Percentiles rank a stretch among this genome's conserved stretches.
Evolutionary conservation across 2,113 vertebrate genomes (phyloP).

Genomic region (Oncorhynchus mykiss): DNA sequence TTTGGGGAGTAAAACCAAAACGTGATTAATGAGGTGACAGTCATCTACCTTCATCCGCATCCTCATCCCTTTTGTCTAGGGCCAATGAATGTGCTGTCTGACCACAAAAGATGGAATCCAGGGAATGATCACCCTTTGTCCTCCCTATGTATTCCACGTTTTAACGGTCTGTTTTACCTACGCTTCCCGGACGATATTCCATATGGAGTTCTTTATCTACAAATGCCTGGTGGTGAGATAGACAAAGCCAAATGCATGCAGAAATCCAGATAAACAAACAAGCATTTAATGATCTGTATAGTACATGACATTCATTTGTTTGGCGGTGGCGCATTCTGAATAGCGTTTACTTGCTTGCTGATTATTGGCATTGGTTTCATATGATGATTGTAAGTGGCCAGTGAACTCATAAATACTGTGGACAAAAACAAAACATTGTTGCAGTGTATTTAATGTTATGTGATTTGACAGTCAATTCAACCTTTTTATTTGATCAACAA

Average conservation of each 20-base stretch:
- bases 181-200: conserved; percentile 12
- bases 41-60: conserved; percentile 51
- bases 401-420: no score
- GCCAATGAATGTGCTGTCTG: conserved; percentile 46
- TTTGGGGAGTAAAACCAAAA: conserved; percentile 36
- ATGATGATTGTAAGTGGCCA: not conserved
- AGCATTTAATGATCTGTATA: conserved; percentile 35
- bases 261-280: conserved; percentile 34
- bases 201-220: conserved; percentile 53
- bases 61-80: conserved; percentile 53
- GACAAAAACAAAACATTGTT: no score
- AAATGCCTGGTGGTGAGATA: conserved; percentile 32
- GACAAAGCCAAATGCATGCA: conserved; percentile 41
- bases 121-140: conserved; percentile 44
- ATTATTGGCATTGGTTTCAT: not conserved
- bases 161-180: conserved; percentile 25
- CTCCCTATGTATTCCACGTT: conserved; percentile 34
- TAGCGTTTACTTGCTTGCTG: not conserved
- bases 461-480: no score
- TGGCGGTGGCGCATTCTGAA: conserved; percentile 24
- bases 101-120: conserved; percentile 45
- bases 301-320: conserved; percentile 42
- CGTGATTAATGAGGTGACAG: conserved; percentile 65
- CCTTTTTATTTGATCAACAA: no score
- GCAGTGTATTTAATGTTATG: no score